A percentile compares a stretch with the other conserved stretches of the same genome.
Evolutionary conservation across 2,888 invertebrate species (phyloP).

Genomic region (Plutella xylostella): DNA sequence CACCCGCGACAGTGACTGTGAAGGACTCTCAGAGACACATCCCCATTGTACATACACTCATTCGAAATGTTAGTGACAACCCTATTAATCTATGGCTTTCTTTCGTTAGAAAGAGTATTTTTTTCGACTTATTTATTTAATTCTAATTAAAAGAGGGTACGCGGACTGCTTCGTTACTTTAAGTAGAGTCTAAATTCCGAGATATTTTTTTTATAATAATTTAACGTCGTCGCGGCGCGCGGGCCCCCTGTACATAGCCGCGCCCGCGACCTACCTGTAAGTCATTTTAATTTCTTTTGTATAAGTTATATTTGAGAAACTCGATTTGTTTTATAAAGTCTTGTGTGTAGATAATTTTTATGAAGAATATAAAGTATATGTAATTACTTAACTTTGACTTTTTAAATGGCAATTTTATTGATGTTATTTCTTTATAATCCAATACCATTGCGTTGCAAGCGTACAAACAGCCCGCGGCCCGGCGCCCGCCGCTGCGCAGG

Average conservation of each 20-base stretch:
- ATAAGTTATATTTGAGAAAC: slow-evolving; percentile 56
- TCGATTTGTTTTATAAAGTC: slow-evolving; percentile 60
- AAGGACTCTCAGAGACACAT: not conserved
- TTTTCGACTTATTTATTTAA: slow-evolving; percentile 8
- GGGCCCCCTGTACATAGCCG: not conserved
- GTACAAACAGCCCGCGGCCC: no score
- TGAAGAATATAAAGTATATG: slow-evolving; percentile 66
- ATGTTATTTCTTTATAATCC: slow-evolving; percentile 6
- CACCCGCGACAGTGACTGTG: not conserved
- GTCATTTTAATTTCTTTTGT: slow-evolving; percentile 33
- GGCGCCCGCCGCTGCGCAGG: slow-evolving; percentile 27
- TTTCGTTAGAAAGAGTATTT: slow-evolving; percentile 5
- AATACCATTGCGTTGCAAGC: not conserved
- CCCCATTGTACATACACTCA: not conserved
- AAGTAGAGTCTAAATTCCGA: not conserved
- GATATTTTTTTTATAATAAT: not conserved
- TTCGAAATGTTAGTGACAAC: not conserved
- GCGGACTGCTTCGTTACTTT: slow-evolving; percentile 5
- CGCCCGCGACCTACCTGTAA: not conserved
- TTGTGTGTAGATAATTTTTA: slow-evolving; percentile 69
- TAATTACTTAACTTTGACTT: slow-evolving; percentile 51
- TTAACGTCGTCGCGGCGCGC: not conserved
- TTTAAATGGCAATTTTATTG: slow-evolving; percentile 26
- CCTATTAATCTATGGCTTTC: not conserved
- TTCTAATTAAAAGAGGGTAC: slow-evolving; percentile 7